A percentile compares a stretch with the other conserved stretches of the same genome.
phyloP scores from a whole-genome alignment of 2,797 vertebrate species.

The Octomys mimax region DNA sequence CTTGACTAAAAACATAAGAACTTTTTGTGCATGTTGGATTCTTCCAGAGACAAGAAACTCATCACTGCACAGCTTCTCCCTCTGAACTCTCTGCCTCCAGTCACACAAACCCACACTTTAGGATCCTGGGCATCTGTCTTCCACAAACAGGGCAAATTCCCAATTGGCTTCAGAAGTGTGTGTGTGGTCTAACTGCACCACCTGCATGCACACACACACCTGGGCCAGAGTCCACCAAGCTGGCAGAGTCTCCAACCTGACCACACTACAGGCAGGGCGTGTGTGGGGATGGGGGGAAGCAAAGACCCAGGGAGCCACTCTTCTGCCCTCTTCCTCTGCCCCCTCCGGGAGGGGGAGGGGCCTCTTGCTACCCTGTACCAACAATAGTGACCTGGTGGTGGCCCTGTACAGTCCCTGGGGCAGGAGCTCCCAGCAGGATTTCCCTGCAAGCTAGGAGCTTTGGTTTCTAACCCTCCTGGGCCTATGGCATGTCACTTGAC shows the following conservation, averaged over 20 bases:
- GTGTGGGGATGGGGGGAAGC: constrained; percentile 39
- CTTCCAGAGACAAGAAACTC: background rate
- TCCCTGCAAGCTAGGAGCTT: background rate
- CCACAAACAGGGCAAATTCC: background rate
- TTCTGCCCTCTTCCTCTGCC: constrained; percentile 50
- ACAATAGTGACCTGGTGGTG: background rate
- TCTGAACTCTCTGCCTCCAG: background rate
- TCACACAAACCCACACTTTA: background rate
- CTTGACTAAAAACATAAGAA: background rate
- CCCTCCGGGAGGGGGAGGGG: background rate
- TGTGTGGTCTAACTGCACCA: rapidly evolving
- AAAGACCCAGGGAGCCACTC: background rate
- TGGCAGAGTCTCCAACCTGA: background rate
- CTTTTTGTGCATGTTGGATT: background rate
- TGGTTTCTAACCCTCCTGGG: background rate
- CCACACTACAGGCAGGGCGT: background rate
- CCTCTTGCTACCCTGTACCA: background rate
- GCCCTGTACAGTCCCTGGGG: background rate
- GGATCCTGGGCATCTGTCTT: background rate
- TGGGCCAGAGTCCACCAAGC: background rate
- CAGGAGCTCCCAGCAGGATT: background rate
- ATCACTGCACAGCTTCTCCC: background rate
- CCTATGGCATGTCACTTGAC: background rate
- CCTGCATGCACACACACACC: background rate
- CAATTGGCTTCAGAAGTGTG: background rate